Base-by-base conservation (phyloP, 2,888 invertebrate species). In the Watsonalla binaria region DNA sequence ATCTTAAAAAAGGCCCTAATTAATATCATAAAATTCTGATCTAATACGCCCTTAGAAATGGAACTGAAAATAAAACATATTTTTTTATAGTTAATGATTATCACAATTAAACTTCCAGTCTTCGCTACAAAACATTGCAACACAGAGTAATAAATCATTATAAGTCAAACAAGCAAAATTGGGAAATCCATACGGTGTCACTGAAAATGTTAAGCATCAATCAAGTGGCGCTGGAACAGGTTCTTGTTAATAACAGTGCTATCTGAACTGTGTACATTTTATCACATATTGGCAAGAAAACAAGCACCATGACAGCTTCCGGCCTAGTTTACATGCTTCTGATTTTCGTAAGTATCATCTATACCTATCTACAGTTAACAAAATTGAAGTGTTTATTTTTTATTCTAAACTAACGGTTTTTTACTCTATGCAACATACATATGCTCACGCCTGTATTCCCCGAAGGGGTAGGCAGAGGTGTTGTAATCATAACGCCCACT, bases 261-360 rank as follows among this genome's bases (percentile, higher is more conserved):
- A 69, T 68, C 68, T 70, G 68, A 63, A 59, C 59, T 62, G 58
- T 70, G 45, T 52, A 35, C 50, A 53, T 55, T 51, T 58, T 42
- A 54, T 56, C 53, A 64, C 54, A 70, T 65, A 64, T 70, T 65
- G 68, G 70, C 66, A 68, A 54, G 66, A 60, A 47, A 14, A 51
- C 46, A 47, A 51, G 55, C 63, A 74, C 65, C 65, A 82, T 84
- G 74, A 55, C 74, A 63, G 60, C 80, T 73, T 81, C 80, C 78
- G 79, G 70, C 59, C 74, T 85, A 73, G 64, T 83, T 73, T 65
- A 67, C 51, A 55, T 75, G 45, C 65, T 78, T 58, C 62, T 80
- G 46, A 61, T 65, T 63, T 62, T 78, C 62, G 84, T 85, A 78
- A 84, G 84, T 85, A 78, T 62, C 66, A 60, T 65, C 68, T 69